phyloP scores from a whole-genome alignment of 2,113 vertebrate species.

The Larimichthys polyactis region DNA sequence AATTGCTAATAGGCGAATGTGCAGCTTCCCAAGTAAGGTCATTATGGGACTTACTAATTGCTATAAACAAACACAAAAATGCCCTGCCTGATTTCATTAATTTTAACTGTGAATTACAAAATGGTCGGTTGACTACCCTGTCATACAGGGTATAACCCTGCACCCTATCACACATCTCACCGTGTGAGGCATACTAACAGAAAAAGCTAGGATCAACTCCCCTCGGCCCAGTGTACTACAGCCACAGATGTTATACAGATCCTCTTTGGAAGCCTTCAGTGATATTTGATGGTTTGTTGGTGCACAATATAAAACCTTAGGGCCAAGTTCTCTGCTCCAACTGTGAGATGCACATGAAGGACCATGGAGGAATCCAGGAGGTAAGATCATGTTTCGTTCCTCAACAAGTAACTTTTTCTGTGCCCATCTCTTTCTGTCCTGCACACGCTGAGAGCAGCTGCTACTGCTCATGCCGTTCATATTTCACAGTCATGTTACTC shows the following conservation, averaged over 20 bases:
- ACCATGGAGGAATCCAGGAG: slow-evolving; percentile 25
- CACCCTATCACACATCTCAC: no score
- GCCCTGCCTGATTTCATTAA: no score
- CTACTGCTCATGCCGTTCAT: neutral
- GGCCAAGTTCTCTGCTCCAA: neutral
- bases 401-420: slow-evolving; percentile 22
- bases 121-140: no score
- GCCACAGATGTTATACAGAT: neutral
- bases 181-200: neutral
- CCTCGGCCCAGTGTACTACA: neutral
- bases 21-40: no score
- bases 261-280: neutral
- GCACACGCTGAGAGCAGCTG: neutral
- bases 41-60: no score
- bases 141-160: no score
- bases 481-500: slow-evolving; percentile 5
- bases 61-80: no score
- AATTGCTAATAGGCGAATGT: no score
- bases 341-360: neutral
- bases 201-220: neutral
- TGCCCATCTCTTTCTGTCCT: neutral
- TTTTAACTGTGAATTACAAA: no score
- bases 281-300: slow-evolving; percentile 4
- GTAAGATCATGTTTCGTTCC: slow-evolving; percentile 13
- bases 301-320: neutral